These are phyloP conservation scores for Anastatus disparis DNA, from an alignment of 1,140 invertebrate genomes.

Conservation along the genomic window DNA sequence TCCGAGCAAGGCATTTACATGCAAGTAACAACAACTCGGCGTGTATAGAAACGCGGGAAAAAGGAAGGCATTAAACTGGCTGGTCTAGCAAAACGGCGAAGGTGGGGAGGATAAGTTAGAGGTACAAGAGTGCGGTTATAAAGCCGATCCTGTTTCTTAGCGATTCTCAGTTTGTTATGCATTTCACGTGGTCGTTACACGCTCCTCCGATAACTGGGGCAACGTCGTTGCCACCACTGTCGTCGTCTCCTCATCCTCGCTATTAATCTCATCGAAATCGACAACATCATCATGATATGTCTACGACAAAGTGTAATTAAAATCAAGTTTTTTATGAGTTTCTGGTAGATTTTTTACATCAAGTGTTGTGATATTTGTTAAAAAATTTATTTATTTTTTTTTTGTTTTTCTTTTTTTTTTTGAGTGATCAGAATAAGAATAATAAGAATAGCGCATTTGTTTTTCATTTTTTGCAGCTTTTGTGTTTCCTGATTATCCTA, in stretches of 20 bases:
- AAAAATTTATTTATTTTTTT: not conserved
- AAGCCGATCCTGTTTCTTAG: constrained; percentile 43
- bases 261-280: not conserved
- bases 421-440: no score
- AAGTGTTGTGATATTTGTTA: constrained; percentile 5
- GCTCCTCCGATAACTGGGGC: constrained; percentile 41
- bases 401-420: constrained; percentile 44
- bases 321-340: not conserved
- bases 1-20: no score
- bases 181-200: constrained; percentile 43
- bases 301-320: constrained; percentile 48
- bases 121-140: constrained; percentile 41
- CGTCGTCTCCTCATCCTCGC: not conserved
- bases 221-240: not conserved
- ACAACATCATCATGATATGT: constrained; percentile 40
- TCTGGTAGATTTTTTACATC: not conserved
- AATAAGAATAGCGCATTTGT: no score
- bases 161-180: constrained; percentile 53
- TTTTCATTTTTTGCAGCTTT: no score
- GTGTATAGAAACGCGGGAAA: not conserved
- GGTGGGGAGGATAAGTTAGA: not conserved
- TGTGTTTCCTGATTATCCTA: constrained; percentile 40
- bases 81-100: not conserved
- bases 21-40: no score
- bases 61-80: not conserved